These are phyloP conservation scores for Peucedramus taeniatus DNA, from an alignment of 2,113 vertebrate species.

Conservation along the genomic window DNA sequence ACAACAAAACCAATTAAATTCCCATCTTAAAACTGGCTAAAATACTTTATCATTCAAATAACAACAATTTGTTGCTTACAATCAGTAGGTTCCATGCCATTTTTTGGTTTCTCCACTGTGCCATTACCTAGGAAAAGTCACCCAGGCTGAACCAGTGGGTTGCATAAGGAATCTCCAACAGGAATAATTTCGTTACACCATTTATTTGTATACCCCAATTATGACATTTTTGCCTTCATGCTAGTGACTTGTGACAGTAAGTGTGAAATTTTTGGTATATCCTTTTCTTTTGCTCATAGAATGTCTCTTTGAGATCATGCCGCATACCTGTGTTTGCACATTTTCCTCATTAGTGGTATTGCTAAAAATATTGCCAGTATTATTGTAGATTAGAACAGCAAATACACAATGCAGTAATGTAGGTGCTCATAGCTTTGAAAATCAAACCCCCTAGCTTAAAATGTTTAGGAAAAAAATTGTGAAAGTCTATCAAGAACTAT, in stretches of 20 bases:
- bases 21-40: not conserved
- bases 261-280: not conserved
- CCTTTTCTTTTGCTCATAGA: not conserved
- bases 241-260: not conserved
- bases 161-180: not conserved
- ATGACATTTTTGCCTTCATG: not conserved
- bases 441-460: not conserved
- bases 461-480: not conserved
- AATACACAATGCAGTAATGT: not conserved
- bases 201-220: not conserved
- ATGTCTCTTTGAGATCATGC: not conserved
- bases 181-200: not conserved
- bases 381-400: not conserved
- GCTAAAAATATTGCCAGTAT: not conserved
- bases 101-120: not conserved
- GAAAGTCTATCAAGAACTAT: not conserved
- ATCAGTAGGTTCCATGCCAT: rapidly evolving
- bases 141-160: not conserved
- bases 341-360: not conserved
- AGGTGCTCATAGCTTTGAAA: not conserved
- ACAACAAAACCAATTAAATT: not conserved
- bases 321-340: not conserved
- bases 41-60: not conserved
- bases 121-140: not conserved
- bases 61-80: not conserved